Conservation (phyloP, 1,140 invertebrate species). For the Ylistrum balloti region DNA sequence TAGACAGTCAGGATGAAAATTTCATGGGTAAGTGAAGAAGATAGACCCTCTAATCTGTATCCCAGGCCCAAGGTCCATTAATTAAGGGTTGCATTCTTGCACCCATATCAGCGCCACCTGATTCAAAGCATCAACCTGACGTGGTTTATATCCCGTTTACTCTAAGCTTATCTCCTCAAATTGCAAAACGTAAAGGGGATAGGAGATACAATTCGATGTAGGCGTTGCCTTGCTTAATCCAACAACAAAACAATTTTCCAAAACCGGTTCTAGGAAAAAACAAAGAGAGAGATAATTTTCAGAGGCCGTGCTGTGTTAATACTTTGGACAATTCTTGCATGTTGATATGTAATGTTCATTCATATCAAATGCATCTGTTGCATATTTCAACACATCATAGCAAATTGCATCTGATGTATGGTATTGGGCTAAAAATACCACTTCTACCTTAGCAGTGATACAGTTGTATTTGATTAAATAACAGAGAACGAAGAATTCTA, state of each 20-base stretch:
- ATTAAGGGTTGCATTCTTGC: conserved; percentile 33
- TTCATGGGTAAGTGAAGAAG: conserved; percentile 38
- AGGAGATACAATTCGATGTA: not conserved
- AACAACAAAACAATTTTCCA: conserved; percentile 25
- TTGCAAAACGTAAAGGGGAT: conserved; percentile 22
- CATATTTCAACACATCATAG: conserved; percentile 1
- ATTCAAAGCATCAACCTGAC: conserved; percentile 33
- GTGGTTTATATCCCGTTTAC: not conserved
- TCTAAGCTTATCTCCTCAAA: conserved; percentile 26
- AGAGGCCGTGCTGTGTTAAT: not conserved
- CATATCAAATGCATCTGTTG: not conserved
- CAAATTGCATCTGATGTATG: not conserved
- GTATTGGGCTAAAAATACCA: no score
- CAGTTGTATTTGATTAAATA: no score
- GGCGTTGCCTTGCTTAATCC: not conserved
- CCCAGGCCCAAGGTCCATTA: conserved; percentile 30
- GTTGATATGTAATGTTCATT: not conserved
- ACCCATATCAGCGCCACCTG: conserved; percentile 30
- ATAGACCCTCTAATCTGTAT: not conserved
- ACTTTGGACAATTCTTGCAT: not conserved
- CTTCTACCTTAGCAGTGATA: no score
- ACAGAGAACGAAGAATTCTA: no score
- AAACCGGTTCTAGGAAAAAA: not conserved
- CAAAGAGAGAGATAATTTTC: no score
- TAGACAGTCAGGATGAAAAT: not conserved